Percentiles rank a stretch among this genome's conserved stretches.
Conservation (phyloP, 1,140 invertebrate genomes). For the Cotesia glomerata region DNA sequence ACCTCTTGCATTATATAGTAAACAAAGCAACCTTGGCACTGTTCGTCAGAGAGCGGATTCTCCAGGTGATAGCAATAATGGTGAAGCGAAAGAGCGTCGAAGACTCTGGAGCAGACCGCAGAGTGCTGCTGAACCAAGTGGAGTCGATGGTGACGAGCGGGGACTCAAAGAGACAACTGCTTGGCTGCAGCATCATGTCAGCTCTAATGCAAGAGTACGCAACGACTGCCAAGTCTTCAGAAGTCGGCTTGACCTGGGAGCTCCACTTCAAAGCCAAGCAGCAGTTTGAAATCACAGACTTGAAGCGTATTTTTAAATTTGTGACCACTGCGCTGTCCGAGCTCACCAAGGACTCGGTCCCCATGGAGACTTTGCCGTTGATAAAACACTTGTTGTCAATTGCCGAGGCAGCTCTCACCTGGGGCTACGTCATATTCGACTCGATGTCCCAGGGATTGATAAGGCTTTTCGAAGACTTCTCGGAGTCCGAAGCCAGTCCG, state of each 20-base stretch:
- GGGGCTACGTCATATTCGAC: slow-evolving; percentile 74
- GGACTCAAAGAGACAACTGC: slow-evolving; percentile 68
- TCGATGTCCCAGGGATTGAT: slow-evolving; percentile 71
- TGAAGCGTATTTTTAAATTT: slow-evolving; percentile 81
- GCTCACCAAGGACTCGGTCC: slow-evolving; percentile 65
- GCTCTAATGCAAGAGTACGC: slow-evolving; percentile 88
- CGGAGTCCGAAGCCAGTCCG: slow-evolving; percentile 68
- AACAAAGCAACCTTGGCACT: slow-evolving; percentile 67
- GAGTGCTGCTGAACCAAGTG: slow-evolving; percentile 76
- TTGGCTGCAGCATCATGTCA: slow-evolving; percentile 82
- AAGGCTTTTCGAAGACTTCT: slow-evolving; percentile 70
- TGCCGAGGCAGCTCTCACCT: slow-evolving; percentile 75
- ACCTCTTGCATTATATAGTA: slow-evolving; percentile 80
- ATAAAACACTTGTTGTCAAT: slow-evolving; percentile 75
- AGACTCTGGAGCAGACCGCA: slow-evolving; percentile 72
- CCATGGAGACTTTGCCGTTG: slow-evolving; percentile 64
- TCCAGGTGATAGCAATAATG: slow-evolving; percentile 85
- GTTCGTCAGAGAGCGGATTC: slow-evolving; percentile 72
- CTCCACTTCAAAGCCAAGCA: slow-evolving; percentile 84
- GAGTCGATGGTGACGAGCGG: slow-evolving; percentile 73
- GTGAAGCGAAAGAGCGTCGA: slow-evolving; percentile 82
- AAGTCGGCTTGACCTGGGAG: slow-evolving; percentile 86
- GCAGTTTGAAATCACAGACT: slow-evolving; percentile 80
- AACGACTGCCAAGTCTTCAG: slow-evolving; percentile 81
- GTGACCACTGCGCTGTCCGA: slow-evolving; percentile 67